A percentile compares a stretch with the other conserved stretches of the same genome.
Evolutionary conservation across 2,113 vertebrate genomes (phyloP).

Genomic region (Brienomyrus longianalis): DNA sequence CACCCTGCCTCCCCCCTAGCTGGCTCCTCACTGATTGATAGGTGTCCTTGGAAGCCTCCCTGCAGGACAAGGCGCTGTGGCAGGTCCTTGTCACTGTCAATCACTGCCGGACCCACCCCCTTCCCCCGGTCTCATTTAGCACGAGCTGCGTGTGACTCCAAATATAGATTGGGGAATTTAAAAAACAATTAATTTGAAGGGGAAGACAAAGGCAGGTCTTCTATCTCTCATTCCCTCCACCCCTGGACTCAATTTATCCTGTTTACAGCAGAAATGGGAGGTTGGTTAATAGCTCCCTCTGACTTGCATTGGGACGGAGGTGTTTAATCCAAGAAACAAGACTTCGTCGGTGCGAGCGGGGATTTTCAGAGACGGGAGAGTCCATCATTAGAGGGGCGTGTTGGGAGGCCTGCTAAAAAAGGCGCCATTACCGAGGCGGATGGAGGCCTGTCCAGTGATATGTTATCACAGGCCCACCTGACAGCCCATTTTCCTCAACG

Average conservation of each 20-base stretch:
- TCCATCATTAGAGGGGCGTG: not conserved
- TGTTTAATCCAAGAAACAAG: not conserved
- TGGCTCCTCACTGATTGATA: slow-evolving; percentile 67
- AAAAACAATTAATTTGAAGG: slow-evolving; percentile 22
- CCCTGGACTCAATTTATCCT: not conserved
- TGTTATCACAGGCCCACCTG: not conserved
- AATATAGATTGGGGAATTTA: slow-evolving; percentile 21
- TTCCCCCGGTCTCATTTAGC: slow-evolving; percentile 55
- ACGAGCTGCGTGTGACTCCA: not conserved
- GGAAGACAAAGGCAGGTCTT: slow-evolving; percentile 4
- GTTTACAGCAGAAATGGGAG: not conserved
- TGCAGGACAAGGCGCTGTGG: slow-evolving; percentile 52
- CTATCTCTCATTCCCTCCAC: not conserved
- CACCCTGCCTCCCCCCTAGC: slow-evolving; percentile 42
- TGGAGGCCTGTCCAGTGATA: not conserved
- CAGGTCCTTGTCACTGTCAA: slow-evolving; percentile 49
- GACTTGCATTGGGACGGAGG: not conserved
- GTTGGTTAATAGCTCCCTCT: slow-evolving; percentile 5
- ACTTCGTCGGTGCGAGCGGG: not conserved
- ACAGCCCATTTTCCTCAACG: not conserved
- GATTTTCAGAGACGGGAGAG: not conserved
- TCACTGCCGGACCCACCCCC: slow-evolving; percentile 55
- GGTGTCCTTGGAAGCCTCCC: slow-evolving; percentile 71
- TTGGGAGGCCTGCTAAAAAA: not conserved
- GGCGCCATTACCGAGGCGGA: not conserved